Percentiles rank a stretch among this genome's conserved stretches.
These are phyloP conservation scores for Diabrotica virgifera DNA, from an alignment of 1,140 invertebrate genomes.

Conservation along the genomic window DNA sequence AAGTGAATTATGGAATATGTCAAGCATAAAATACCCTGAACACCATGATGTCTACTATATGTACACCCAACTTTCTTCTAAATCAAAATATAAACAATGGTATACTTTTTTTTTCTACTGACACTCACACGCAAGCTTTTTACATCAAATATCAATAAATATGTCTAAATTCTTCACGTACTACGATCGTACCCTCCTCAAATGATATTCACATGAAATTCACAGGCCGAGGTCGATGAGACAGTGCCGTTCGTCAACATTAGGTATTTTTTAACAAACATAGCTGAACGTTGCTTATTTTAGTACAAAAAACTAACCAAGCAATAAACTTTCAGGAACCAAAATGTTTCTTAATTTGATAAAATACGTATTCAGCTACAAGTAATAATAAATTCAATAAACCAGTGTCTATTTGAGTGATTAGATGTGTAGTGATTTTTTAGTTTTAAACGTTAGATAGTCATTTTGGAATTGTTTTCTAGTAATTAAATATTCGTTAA, in stretches of 20 bases:
- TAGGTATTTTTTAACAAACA: slow-evolving; percentile 26
- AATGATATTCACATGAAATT: slow-evolving; percentile 33
- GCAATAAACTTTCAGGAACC: too few relatives aligned
- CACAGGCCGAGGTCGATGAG: slow-evolving; percentile 34
- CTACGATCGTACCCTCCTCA: slow-evolving; percentile 46
- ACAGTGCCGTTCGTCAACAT: slow-evolving; percentile 24
- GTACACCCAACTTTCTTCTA: slow-evolving; percentile 29
- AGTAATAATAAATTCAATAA: too few relatives aligned
- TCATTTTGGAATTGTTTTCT: too few relatives aligned
- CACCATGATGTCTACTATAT: slow-evolving; percentile 32
- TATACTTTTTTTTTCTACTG: slow-evolving; percentile 13
- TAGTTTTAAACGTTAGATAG: too few relatives aligned
- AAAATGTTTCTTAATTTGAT: too few relatives aligned
- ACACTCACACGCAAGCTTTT: slow-evolving; percentile 35
- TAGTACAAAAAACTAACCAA: too few relatives aligned
- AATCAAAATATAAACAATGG: slow-evolving; percentile 20
- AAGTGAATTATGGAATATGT: slow-evolving; percentile 13
- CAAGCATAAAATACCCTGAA: slow-evolving; percentile 29
- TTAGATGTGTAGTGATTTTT: too few relatives aligned
- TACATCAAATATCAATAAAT: slow-evolving; percentile 24
- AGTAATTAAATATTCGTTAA: too few relatives aligned
- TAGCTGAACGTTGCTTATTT: not conserved
- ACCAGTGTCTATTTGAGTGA: too few relatives aligned
- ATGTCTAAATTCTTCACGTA: slow-evolving; percentile 29
- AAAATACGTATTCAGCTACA: too few relatives aligned